These are phyloP conservation scores for Drosophila meridionalis DNA, from an alignment of 2,888 invertebrate species.

Conservation along the genomic window DNA sequence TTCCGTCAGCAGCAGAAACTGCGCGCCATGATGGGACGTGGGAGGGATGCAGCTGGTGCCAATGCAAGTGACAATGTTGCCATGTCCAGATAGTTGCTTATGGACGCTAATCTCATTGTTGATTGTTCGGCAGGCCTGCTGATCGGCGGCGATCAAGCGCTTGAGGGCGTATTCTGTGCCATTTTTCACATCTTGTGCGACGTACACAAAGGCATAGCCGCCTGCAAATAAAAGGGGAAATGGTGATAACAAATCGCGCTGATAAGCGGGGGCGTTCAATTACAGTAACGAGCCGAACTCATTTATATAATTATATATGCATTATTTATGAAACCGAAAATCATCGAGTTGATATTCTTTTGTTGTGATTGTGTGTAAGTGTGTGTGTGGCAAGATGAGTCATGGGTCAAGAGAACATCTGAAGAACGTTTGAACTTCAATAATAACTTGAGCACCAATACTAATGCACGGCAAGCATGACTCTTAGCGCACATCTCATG, in stretches of 20 bases:
- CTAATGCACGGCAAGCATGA: constrained; percentile 20
- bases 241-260: constrained; percentile 34
- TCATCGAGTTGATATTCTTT: not conserved
- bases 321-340: not conserved
- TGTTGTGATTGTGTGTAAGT: constrained; percentile 6
- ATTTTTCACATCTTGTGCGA: constrained; percentile 94
- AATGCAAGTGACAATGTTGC: constrained; percentile 95
- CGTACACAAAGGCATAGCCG: constrained; percentile 98
- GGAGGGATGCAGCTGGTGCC: constrained; percentile 84
- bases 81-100: constrained; percentile 96
- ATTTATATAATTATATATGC: constrained; percentile 33
- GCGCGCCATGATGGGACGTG: constrained; percentile 90
- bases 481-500: constrained; percentile 31
- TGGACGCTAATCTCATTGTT: constrained; percentile 93
- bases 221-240: constrained; percentile 87
- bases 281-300: constrained; percentile 9
- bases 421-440: constrained; percentile 39
- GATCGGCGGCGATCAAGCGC: constrained; percentile 93
- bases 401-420: constrained; percentile 50
- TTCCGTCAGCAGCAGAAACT: constrained; percentile 96
- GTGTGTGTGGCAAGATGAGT: constrained; percentile 38
- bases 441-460: constrained; percentile 38
- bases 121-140: constrained; percentile 91
- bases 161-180: constrained; percentile 97
- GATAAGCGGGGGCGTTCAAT: constrained; percentile 52